phyloP scores from a whole-genome alignment of 2,797 vertebrate genomes.

The Onychomys torridus region DNA sequence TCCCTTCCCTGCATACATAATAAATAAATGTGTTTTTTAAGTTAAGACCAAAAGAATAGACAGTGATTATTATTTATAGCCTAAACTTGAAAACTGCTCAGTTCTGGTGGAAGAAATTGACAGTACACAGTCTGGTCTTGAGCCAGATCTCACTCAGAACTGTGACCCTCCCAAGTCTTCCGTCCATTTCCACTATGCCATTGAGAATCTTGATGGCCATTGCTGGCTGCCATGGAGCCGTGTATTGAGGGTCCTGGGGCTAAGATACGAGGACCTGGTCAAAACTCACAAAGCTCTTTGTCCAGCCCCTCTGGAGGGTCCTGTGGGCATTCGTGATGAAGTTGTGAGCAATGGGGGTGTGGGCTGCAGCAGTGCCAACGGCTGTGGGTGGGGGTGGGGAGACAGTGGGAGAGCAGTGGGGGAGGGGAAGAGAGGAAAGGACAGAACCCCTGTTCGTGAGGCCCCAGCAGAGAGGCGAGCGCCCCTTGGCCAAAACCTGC shows the following conservation, averaged over 20 bases:
- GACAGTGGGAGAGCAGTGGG: not conserved
- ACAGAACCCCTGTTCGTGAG: not conserved
- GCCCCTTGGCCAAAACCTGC: not conserved
- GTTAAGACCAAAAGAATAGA: not conserved
- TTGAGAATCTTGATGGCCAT: not conserved
- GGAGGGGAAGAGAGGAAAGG: not conserved
- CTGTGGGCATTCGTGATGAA: not conserved
- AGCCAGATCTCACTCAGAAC: not conserved
- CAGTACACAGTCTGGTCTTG: not conserved
- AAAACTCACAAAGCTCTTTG: not conserved
- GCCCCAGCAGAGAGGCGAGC: not conserved
- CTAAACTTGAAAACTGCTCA: not conserved
- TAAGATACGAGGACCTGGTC: not conserved
- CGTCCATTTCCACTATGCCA: not conserved
- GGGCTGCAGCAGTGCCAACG: not conserved
- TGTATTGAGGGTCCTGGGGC: not conserved
- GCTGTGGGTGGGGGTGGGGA: not conserved
- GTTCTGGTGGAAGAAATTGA: conserved; percentile 16
- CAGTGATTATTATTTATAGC: not conserved
- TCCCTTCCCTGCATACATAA: not conserved
- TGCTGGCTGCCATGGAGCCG: not conserved
- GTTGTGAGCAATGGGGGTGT: not conserved
- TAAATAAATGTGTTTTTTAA: not conserved
- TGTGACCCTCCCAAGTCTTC: not conserved
- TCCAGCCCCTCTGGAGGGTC: not conserved